These are phyloP conservation scores for Linnaemya vulpina DNA, from an alignment of 2,888 invertebrate species.

Conservation along the genomic window DNA sequence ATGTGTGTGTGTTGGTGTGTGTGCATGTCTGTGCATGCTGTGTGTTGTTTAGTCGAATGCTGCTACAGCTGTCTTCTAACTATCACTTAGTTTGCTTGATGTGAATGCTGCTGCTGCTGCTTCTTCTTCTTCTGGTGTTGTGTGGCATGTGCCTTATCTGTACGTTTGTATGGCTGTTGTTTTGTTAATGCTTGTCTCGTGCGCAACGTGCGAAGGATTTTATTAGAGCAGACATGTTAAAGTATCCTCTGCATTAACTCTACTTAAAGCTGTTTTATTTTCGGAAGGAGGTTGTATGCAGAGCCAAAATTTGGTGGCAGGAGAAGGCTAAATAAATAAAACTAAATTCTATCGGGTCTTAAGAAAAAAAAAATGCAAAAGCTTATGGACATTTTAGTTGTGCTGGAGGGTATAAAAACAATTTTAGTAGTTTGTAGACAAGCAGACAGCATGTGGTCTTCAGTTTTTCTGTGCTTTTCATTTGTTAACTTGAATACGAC, in stretches of 20 bases:
- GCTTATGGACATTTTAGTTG: constrained; percentile 44
- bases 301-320: too few species aligned
- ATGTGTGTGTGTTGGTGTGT: constrained; percentile 60
- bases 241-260: constrained; percentile 64
- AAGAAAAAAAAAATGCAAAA: constrained; percentile 10
- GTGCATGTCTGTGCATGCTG: constrained; percentile 52
- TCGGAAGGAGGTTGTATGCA: not conserved
- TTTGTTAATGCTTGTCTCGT: constrained; percentile 71
- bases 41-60: constrained; percentile 25
- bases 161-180: constrained; percentile 28
- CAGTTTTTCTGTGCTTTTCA: not conserved
- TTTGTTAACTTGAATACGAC: constrained; percentile 32
- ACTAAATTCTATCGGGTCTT: constrained; percentile 27
- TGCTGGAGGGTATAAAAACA: not conserved
- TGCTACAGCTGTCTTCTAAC: constrained; percentile 37
- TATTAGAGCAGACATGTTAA: constrained; percentile 71
- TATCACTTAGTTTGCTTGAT: constrained; percentile 36
- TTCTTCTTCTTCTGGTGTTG: not conserved
- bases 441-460: constrained; percentile 63
- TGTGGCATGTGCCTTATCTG: not conserved
- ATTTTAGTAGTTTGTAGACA: constrained; percentile 51
- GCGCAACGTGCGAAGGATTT: constrained; percentile 71
- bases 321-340: not conserved
- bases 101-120: constrained; percentile 28
- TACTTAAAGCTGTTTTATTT: constrained; percentile 39